A percentile compares a stretch with the other conserved stretches of the same genome.
Evolutionary conservation across 1,140 invertebrate species (phyloP).

Genomic region (Euglossa dilemma): DNA sequence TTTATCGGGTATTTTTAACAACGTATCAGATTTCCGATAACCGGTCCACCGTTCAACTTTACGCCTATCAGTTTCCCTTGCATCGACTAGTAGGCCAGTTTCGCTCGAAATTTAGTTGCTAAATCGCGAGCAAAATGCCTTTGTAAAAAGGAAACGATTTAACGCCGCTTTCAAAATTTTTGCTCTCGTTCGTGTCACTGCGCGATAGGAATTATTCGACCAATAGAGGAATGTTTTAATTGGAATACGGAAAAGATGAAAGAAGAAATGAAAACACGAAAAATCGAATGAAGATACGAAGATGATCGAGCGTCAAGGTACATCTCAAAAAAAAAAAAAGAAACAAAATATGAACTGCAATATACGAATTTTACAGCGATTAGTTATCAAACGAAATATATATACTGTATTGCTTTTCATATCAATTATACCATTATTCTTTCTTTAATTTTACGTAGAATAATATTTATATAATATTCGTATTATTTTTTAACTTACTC

Average conservation of each 20-base stretch:
- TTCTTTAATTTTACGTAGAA: no score
- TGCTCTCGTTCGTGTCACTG: background rate
- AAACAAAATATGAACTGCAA: no score
- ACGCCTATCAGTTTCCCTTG: slow-evolving; percentile 14
- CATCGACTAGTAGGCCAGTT: background rate
- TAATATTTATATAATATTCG: no score
- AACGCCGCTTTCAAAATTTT: background rate
- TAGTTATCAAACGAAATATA: no score
- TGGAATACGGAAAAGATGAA: background rate
- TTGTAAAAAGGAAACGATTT: background rate
- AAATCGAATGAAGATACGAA: background rate
- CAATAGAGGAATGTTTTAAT: no score
- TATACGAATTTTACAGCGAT: no score
- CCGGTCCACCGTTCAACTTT: slow-evolving; percentile 10
- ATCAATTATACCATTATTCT: no score
- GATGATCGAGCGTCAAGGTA: background rate
- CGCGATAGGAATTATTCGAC: background rate
- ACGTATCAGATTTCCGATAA: slow-evolving; percentile 33
- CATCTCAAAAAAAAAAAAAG: no score
- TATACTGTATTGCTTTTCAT: no score
- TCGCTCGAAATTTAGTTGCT: slow-evolving; percentile 5
- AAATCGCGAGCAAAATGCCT: background rate
- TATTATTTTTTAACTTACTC: no score
- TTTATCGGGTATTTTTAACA: slow-evolving; percentile 36
- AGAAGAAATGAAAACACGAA: background rate